These are phyloP conservation scores for Centropristis striata DNA, from an alignment of 2,113 vertebrate species.

Conservation along the genomic window DNA sequence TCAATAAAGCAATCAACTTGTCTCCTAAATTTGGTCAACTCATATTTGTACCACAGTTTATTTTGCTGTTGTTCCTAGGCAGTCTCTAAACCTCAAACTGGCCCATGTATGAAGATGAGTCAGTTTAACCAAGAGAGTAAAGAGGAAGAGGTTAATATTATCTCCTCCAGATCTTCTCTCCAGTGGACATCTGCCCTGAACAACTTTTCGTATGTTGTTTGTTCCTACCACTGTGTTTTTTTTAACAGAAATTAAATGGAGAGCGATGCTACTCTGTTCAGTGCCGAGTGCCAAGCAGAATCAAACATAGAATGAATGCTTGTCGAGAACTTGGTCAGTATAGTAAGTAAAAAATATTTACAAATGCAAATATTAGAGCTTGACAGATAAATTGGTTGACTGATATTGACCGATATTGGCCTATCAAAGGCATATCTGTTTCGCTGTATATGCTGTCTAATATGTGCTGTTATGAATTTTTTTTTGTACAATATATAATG, in stretches of 20 bases:
- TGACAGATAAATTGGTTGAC: too few relatives aligned
- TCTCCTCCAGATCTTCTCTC: background rate
- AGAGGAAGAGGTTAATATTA: conserved; percentile 24
- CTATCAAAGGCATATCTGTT: too few relatives aligned
- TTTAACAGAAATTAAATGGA: background rate
- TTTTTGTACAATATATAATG: too few relatives aligned
- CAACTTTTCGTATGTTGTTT: background rate
- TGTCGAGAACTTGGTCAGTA: background rate
- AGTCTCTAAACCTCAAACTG: background rate
- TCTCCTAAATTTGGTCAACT: conserved; percentile 37
- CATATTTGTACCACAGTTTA: background rate
- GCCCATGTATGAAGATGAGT: conserved; percentile 4
- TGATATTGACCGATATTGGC: too few relatives aligned
- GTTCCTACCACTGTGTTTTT: background rate
- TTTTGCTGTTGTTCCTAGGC: background rate
- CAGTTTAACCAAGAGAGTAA: conserved; percentile 10
- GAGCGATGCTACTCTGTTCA: background rate
- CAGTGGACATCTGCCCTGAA: conserved; percentile 3
- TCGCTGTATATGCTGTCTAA: too few relatives aligned
- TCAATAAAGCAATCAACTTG: conserved; percentile 17
- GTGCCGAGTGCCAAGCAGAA: background rate
- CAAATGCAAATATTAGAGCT: background rate
- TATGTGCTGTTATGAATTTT: too few relatives aligned
- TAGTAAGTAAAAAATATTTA: background rate
- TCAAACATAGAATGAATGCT: background rate